A percentile compares a stretch with the other conserved stretches of the same genome.
These are phyloP conservation scores for Phasianus colchicus DNA, from an alignment of 2,113 vertebrate species.

Conservation along the genomic window DNA sequence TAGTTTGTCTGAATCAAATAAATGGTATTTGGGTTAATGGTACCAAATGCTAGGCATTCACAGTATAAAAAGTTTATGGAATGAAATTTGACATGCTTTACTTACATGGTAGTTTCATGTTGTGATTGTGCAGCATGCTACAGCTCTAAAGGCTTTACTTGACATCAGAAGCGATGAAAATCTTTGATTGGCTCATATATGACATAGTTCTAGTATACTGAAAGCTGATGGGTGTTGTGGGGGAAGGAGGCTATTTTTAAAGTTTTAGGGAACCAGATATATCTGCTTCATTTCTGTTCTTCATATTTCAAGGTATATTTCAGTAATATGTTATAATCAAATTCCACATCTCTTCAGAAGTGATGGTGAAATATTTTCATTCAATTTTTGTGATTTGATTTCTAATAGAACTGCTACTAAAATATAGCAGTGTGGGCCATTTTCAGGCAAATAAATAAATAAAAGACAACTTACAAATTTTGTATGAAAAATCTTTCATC, in stretches of 20 bases:
- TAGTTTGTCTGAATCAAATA: background rate
- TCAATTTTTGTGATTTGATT: background rate
- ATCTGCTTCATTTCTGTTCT: background rate
- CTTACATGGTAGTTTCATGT: background rate
- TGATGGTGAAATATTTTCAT: background rate
- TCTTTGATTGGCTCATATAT: background rate
- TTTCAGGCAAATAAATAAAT: background rate
- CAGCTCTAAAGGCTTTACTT: background rate
- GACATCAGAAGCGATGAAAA: rapidly evolving
- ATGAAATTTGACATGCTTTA: background rate
- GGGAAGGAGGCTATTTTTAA: background rate
- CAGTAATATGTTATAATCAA: background rate
- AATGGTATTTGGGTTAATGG: background rate
- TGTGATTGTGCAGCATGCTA: background rate
- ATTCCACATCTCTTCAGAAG: background rate
- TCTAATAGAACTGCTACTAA: background rate
- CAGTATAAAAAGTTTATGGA: background rate
- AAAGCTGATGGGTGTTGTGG: background rate
- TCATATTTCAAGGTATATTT: background rate
- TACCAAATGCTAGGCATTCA: background rate
- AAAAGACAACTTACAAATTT: background rate
- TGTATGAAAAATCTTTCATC: background rate
- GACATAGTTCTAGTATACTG: background rate
- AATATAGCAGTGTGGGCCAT: background rate
- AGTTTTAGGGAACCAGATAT: background rate